Evolutionary conservation across 2,888 invertebrate genomes (phyloP), one percentile per base, ranked within the genome.

Genomic region (Folsomia candida): DNA sequence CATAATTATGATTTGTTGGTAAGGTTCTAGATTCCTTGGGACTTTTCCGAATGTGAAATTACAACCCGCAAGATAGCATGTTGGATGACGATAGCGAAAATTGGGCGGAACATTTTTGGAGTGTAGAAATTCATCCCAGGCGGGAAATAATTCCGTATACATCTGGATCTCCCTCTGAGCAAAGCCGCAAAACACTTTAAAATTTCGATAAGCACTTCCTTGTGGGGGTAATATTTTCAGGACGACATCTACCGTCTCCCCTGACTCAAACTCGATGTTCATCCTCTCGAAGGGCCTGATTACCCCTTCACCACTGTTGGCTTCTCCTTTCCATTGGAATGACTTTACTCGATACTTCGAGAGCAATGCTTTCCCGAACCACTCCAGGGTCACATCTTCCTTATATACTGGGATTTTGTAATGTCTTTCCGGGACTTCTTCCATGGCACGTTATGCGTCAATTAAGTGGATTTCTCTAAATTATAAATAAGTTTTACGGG

Each of bases 191-290:
- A 37, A 57, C 27, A 70, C 66, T 26, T 67, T 67, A 51, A 63
- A 68, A 51, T 37, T 59, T 20, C 64, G 54, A 20, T 51, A 20
- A 22, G 63, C 51, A 58, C 67, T 59, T 24, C 64, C 51, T 58
- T 70, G 60, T 22, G 57, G 59, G n/a, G 74, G 72, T 20, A 74
- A 67, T n/a, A 70, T 74, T 63, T 74, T 74, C 18, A 74, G 47
- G 57, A 74, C 60, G 20, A 70, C 37, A 51, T 57, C 51, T 14
- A 74, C 64, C 22, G 59, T 69, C 59, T 67, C 63, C 9, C 22
- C 51, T 3, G 47, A 9, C 22, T 9, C 6, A 9, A 9, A n/a
- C 28, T 67, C 58, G 18, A 74, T 72, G n/a, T 69, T 66, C 0
- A 70, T 26, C 26, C 68, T 51, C 22, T 72, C 70, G n/a, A 72